These are phyloP conservation scores for Leptopilina drosophilae DNA, from an alignment of 2,888 invertebrate genomes.

Conservation along the genomic window DNA sequence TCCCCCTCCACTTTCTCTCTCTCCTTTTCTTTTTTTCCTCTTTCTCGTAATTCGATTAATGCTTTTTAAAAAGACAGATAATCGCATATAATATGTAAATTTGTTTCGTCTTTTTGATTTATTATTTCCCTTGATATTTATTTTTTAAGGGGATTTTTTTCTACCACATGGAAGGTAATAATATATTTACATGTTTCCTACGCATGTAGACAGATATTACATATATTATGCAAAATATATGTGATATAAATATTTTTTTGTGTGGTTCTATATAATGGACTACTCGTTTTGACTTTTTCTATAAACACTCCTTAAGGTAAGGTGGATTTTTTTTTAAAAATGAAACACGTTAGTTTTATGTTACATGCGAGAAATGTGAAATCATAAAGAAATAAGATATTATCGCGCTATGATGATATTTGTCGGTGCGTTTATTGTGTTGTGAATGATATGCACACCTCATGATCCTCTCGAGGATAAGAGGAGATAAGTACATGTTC, in stretches of 20 bases:
- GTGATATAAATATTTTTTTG: neutral
- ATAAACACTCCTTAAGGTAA: neutral
- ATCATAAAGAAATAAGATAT: conserved; percentile 10
- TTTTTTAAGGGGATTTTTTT: neutral
- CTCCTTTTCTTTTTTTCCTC: too few relatives aligned
- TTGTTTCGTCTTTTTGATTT: neutral
- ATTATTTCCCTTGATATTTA: neutral
- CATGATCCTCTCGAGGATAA: neutral
- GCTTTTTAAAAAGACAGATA: neutral
- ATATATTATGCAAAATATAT: neutral
- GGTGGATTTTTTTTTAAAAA: neutral
- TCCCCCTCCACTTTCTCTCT: too few relatives aligned
- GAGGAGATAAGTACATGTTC: conserved; percentile 10
- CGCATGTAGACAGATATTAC: neutral
- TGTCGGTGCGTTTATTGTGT: conserved; percentile 14
- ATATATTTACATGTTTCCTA: neutral
- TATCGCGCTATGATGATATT: conserved; percentile 14
- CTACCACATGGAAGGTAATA: neutral
- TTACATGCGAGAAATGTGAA: neutral
- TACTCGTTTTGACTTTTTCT: neutral
- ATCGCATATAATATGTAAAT: neutral
- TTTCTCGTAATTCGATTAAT: conserved; percentile 13
- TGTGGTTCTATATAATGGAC: neutral
- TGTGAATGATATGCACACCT: neutral
- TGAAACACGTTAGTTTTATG: neutral